These are phyloP conservation scores for Drosophila limbata DNA, from an alignment of 2,888 invertebrate species.

Conservation along the genomic window DNA sequence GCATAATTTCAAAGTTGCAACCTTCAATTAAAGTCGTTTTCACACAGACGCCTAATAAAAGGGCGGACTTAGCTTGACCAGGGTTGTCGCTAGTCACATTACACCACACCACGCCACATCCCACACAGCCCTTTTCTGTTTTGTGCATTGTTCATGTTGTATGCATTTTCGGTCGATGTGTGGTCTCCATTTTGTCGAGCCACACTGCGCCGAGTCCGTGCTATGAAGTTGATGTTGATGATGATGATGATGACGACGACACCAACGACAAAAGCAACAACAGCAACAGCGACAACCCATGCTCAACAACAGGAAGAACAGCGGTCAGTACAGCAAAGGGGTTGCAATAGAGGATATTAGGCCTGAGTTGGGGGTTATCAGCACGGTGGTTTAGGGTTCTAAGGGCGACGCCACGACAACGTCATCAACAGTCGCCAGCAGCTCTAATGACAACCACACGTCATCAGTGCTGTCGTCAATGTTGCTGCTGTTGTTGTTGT, in stretches of 20 bases:
- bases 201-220: conserved; percentile 21
- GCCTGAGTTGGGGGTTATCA: background rate
- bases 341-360: conserved; percentile 34
- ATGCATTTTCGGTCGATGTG: conserved; percentile 71
- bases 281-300: conserved; percentile 35
- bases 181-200: conserved; percentile 66
- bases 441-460: conserved; percentile 80
- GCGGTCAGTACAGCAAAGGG: conserved; percentile 40
- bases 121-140: conserved; percentile 12
- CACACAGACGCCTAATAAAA: conserved; percentile 52
- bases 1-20: conserved; percentile 63
- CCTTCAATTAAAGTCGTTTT: conserved; percentile 60
- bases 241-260: conserved; percentile 30
- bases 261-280: conserved; percentile 20
- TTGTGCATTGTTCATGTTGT: conserved; percentile 65
- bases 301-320: conserved; percentile 58
- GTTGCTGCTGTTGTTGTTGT: conserved; percentile 24
- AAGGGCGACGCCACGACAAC: conserved; percentile 51
- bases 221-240: conserved; percentile 28
- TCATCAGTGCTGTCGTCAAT: conserved; percentile 65
- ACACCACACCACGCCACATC: background rate
- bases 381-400: background rate
- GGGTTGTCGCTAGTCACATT: conserved; percentile 25
- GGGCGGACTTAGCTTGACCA: conserved; percentile 37
- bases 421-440: conserved; percentile 66